phyloP scores from a whole-genome alignment of 2,797 vertebrate genomes.

The Nannoperca obscura region DNA sequence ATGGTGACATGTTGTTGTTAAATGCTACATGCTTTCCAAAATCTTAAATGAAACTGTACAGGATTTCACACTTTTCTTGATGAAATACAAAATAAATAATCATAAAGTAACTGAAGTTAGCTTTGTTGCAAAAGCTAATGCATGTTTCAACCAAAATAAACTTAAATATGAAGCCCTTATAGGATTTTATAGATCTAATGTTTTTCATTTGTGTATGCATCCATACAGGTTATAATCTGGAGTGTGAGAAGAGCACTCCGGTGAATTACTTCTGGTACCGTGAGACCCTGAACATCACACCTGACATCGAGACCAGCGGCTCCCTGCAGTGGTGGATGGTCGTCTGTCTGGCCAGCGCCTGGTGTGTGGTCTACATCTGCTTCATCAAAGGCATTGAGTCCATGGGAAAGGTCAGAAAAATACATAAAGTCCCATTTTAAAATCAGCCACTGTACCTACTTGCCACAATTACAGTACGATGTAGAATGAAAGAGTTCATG shows the following conservation, averaged over 20 bases:
- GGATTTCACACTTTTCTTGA: not conserved
- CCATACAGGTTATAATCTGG: conserved; percentile 80
- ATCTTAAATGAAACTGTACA: not conserved
- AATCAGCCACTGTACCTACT: not conserved
- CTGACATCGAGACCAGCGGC: conserved; percentile 80
- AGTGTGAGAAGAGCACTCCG: conserved; percentile 88
- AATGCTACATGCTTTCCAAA: not conserved
- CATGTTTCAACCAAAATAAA: conserved; percentile 7
- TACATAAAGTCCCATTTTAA: not conserved
- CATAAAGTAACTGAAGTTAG: not conserved
- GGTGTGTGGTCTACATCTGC: conserved; percentile 90
- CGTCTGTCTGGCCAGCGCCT: conserved; percentile 85
- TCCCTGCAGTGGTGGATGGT: conserved; percentile 89
- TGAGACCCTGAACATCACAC: conserved; percentile 89
- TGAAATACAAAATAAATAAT: not conserved
- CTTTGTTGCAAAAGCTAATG: not conserved
- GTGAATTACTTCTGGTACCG: conserved; percentile 96
- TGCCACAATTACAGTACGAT: too few species aligned
- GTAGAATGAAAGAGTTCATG: not conserved
- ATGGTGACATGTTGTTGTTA: not conserved
- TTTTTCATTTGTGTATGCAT: not conserved
- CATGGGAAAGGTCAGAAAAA: conserved; percentile 88
- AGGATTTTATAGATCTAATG: too few species aligned
- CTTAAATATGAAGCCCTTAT: not conserved
- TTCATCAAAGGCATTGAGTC: conserved; percentile 91